Base-by-base conservation (phyloP, 2,113 vertebrate species). In the Tylochromis polylepis region DNA sequence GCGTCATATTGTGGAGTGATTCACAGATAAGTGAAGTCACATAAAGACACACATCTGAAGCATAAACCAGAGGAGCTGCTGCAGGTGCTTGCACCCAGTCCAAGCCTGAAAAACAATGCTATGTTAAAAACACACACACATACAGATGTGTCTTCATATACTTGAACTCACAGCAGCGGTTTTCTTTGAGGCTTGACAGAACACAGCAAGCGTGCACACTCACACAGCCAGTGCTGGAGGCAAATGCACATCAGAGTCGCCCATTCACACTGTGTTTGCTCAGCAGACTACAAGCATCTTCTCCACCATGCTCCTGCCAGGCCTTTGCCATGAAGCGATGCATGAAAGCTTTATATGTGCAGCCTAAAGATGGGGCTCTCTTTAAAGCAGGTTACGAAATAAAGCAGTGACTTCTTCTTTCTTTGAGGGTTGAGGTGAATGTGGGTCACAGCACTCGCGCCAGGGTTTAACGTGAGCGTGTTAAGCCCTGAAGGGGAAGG, bases 371-470 rank as follows among this genome's bases (percentile, higher is more conserved):
- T 3, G 43, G 55, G 60, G 41, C 58, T 15, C 11, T 12, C 53
- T 79, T 60, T 62, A 57, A 58, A 11, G 2, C 31, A 84, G 16
- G 31, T 8, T 41, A 46, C 43, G 24, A 8, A 78, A 85, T 57
- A 83, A 80, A 43, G 22, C 16, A 1, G 59, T 22, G 38, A 49
- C 75, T 60, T 81, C 55, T 5, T 27, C 79, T 65, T 43, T 24
- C 72, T 53, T 77, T 77, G 16, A n/a, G 80, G 70, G 24, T 16
- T 16, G 41, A 83, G 81, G 80, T 91, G 67, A 82, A 92, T 88
- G 77, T 93, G 87, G 92, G 89, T 92, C 92, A 90, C 31, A 1
- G 38, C 22, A 8, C 75, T 81, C 75, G 15, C 2, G 41, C 88
- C 2, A 38, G 78, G 88, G 87, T 90, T 89, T 79, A 82, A 88